Conservation (phyloP, 2,797 vertebrate genomes). For the Tamandua tetradactyla region DNA sequence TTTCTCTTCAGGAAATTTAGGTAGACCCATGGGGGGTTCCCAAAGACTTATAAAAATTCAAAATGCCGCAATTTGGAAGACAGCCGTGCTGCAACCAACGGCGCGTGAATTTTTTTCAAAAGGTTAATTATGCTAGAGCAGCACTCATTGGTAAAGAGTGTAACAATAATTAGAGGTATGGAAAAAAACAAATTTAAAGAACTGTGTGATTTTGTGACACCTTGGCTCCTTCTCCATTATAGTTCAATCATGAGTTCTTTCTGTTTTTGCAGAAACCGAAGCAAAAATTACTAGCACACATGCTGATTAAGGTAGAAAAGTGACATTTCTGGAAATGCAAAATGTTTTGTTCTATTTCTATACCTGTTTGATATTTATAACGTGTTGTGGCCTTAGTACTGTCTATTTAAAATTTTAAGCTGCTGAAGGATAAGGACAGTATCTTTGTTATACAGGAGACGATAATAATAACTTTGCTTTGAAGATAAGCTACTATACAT, state of each 20-base stretch:
- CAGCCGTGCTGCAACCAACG: neutral
- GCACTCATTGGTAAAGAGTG: constrained; percentile 26
- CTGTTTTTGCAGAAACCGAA: constrained; percentile 48
- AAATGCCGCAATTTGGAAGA: constrained; percentile 60
- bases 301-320: constrained; percentile 37
- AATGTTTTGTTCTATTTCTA: constrained; percentile 47
- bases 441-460: neutral
- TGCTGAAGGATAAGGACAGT: neutral
- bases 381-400: neutral
- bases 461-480: constrained; percentile 42
- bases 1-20: constrained; percentile 68
- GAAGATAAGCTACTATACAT: neutral
- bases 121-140: constrained; percentile 54
- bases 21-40: constrained; percentile 46
- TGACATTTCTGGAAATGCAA: constrained; percentile 33
- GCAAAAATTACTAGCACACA: constrained; percentile 33
- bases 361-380: neutral
- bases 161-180: neutral
- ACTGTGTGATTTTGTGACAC: neutral
- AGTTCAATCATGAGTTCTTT: constrained; percentile 39
- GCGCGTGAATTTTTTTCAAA: constrained; percentile 21
- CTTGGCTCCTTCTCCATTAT: constrained; percentile 33
- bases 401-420: constrained; percentile 36
- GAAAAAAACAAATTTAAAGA: constrained; percentile 35
- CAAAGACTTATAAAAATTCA: constrained; percentile 27